Percentiles rank a stretch among this genome's conserved stretches.
Conservation (phyloP, 2,888 invertebrate species). For the Limnephilus lunatus region DNA sequence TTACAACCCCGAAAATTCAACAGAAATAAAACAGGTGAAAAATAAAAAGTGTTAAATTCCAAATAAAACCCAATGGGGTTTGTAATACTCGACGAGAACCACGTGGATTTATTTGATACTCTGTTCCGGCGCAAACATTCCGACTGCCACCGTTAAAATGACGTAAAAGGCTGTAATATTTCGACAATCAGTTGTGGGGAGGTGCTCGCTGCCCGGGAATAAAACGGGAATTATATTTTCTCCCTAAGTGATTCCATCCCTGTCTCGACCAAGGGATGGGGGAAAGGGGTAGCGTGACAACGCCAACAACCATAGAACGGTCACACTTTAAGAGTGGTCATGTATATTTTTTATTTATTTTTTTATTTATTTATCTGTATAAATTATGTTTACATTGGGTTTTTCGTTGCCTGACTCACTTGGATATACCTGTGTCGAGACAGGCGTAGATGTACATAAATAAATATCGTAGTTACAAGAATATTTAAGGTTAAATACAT, state of each 20-base stretch:
- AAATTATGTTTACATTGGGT: too few relatives aligned
- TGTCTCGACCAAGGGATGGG: not conserved
- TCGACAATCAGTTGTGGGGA: slow-evolving; percentile 26
- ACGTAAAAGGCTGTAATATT: slow-evolving; percentile 27
- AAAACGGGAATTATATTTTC: slow-evolving; percentile 37
- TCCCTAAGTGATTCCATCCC: slow-evolving; percentile 18
- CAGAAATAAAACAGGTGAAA: not conserved
- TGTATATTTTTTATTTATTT: too few relatives aligned
- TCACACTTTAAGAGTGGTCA: not conserved
- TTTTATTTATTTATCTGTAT: too few relatives aligned
- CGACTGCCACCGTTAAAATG: slow-evolving; percentile 10
- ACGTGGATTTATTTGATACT: not conserved
- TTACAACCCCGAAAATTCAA: not conserved
- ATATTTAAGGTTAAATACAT: too few relatives aligned
- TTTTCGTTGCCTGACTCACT: too few relatives aligned
- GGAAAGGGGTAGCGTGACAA: not conserved
- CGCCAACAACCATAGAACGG: not conserved
- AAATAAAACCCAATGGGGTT: not conserved
- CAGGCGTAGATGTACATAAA: too few relatives aligned
- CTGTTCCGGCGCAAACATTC: slow-evolving; percentile 17
- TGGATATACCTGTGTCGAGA: too few relatives aligned
- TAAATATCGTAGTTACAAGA: too few relatives aligned
- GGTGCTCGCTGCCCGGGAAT: not conserved
- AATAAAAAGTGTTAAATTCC: not conserved
- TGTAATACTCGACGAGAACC: not conserved